phyloP scores from a whole-genome alignment of 2,797 vertebrate species.

The Enteromius argenteus region DNA sequence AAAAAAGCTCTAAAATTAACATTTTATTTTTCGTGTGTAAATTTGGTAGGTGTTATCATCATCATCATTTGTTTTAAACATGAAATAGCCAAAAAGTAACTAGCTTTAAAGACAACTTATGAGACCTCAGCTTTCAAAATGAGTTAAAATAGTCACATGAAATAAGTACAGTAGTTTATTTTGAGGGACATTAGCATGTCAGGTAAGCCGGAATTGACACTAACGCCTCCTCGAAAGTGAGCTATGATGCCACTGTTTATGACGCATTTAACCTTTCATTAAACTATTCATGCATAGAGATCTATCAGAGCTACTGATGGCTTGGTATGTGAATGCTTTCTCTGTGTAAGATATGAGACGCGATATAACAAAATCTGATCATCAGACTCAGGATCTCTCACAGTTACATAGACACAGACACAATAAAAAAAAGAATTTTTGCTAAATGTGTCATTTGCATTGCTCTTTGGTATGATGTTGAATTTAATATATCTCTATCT shows the following conservation, averaged over 20 bases:
- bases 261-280: not conserved
- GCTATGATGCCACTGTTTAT: not conserved
- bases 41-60: not conserved
- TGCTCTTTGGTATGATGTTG: not conserved
- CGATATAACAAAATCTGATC: not conserved
- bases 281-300: not conserved
- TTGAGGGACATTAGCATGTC: not conserved
- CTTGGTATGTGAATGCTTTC: not conserved
- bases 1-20: not conserved
- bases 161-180: not conserved
- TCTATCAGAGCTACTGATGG: not conserved
- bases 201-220: not conserved
- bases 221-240: not conserved
- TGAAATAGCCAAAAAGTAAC: not conserved
- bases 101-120: not conserved
- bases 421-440: not conserved
- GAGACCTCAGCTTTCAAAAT: not conserved
- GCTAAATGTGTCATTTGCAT: not conserved
- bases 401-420: not conserved
- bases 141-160: not conserved
- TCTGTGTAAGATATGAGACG: not conserved
- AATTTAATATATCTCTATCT: constrained; percentile 29
- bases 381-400: not conserved
- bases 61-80: not conserved
- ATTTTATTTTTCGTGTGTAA: not conserved